A percentile compares a stretch with the other conserved stretches of the same genome.
These are phyloP conservation scores for Hippocampus mohnikei DNA, from an alignment of 2,113 vertebrate species.

Conservation along the genomic window DNA sequence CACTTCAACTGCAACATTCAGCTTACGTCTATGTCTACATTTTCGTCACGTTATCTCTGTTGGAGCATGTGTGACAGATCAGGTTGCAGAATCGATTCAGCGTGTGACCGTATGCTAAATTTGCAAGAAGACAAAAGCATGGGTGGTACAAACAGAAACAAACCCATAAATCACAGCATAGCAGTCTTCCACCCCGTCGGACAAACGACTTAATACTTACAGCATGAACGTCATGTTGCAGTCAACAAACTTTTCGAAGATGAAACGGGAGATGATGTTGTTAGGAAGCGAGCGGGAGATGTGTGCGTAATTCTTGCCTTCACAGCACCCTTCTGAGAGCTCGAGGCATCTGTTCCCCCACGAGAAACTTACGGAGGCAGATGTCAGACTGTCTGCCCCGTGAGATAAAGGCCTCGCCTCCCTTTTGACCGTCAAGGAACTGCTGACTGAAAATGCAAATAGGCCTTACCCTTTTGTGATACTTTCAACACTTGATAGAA, in stretches of 20 bases:
- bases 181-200: neutral
- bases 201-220: constrained; percentile 9
- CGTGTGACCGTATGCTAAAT: constrained; percentile 6
- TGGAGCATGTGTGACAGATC: constrained; percentile 15
- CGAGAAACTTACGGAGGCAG: constrained; percentile 24
- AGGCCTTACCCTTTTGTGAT: constrained; percentile 43
- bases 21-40: constrained; percentile 14
- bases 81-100: constrained; percentile 12
- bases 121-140: neutral
- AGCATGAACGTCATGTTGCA: constrained; percentile 24
- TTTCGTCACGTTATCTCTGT: constrained; percentile 15
- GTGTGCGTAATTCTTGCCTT: constrained; percentile 29
- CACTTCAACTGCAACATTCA: constrained; percentile 23
- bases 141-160: neutral
- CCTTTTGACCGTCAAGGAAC: constrained; percentile 39
- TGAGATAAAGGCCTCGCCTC: constrained; percentile 35
- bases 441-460: constrained; percentile 59
- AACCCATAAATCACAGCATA: neutral
- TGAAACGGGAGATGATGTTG: constrained; percentile 36
- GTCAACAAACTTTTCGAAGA: constrained; percentile 20
- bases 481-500: constrained; percentile 39
- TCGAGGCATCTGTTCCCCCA: constrained; percentile 37
- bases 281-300: constrained; percentile 22
- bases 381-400: constrained; percentile 33
- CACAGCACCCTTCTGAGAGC: constrained; percentile 19